phyloP scores from a whole-genome alignment of 2,113 vertebrate genomes.

The Acanthisitta chloris region DNA sequence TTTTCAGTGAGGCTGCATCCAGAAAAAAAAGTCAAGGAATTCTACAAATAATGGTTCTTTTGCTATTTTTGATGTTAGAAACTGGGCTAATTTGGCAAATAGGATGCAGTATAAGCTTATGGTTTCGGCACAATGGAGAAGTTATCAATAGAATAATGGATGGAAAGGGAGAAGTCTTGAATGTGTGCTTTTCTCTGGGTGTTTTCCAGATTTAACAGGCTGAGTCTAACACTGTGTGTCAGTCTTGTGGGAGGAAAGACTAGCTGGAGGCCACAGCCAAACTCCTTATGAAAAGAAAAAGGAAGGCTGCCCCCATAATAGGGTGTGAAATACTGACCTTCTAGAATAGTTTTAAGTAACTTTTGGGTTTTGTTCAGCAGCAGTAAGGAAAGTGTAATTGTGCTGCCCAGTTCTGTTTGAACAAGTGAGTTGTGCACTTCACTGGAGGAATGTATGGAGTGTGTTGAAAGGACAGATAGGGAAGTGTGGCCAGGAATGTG shows the following conservation, averaged over 20 bases:
- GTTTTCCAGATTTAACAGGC: not conserved
- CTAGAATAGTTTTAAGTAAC: not conserved
- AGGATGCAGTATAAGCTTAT: not conserved
- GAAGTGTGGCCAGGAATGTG: constrained; percentile 48
- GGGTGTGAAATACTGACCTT: constrained; percentile 4
- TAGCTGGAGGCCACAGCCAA: not conserved
- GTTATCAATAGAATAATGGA: not conserved
- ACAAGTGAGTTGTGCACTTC: not conserved
- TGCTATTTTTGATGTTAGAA: not conserved
- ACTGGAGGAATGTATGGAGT: not conserved
- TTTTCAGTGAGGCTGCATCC: not conserved
- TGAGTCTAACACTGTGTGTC: not conserved
- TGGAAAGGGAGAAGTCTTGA: not conserved
- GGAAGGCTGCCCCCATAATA: not conserved
- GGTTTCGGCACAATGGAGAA: not conserved
- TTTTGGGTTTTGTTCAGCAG: not conserved
- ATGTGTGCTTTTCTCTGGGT: not conserved
- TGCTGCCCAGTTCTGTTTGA: not conserved
- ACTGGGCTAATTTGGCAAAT: not conserved
- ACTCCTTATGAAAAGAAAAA: not conserved
- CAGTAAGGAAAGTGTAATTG: not conserved
- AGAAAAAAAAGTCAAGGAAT: not conserved
- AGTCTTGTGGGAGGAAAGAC: constrained; percentile 7
- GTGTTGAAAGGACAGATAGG: constrained; percentile 59
- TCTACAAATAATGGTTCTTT: not conserved